Base-by-base conservation (phyloP, 2,888 invertebrate genomes). In the Sarcophaga subvicina region DNA sequence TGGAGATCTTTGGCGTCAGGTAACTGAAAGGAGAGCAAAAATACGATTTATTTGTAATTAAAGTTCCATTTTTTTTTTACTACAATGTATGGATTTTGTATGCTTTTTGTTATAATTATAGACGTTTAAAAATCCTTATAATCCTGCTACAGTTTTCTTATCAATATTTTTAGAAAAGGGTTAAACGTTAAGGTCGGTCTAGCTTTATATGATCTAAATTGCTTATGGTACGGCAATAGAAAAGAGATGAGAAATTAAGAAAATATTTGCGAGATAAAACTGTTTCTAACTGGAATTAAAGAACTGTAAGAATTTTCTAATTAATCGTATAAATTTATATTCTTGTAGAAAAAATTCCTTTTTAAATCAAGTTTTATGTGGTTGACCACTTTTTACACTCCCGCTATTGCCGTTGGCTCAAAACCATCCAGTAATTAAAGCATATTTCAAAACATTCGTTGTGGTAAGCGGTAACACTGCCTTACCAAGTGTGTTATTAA, bases 1-100 rank as follows among this genome's bases (percentile, higher is more conserved):
- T 95, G 96, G 84, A 96, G 94, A 91, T 96, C 95, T 93, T 96
- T 96, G 90, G 94, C 94, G 91, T 95, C 95, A 90, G 94, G 93
- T 91, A 94, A 91, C 93, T 93, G 90, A 3, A 89, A 88, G 63
- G 11, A 25, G 8, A 27, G 3, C 45, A 11, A 73, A 11, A 17
- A 49, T 27, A 73, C 8, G 45, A 47, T 45, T 8, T 1, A 20
- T 22, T 60, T 62, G 69, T 49, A 3, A 60, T 10, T 10, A 37
- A 10, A 37, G 2, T 37, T 0, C 1, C 0, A 37, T 1, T 37
- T 10, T 37, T 6, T 37, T 8, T 37, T 8, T 2, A 10, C 37
- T 37, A 37, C 2, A 37, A 10, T 10, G 10, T 37, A 37, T 10
- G 8, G 37, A 37, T 37, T 37, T 37, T 37, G 10, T 37, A 10